phyloP scores from a whole-genome alignment of 2,113 vertebrate genomes.

The Chionis minor region DNA sequence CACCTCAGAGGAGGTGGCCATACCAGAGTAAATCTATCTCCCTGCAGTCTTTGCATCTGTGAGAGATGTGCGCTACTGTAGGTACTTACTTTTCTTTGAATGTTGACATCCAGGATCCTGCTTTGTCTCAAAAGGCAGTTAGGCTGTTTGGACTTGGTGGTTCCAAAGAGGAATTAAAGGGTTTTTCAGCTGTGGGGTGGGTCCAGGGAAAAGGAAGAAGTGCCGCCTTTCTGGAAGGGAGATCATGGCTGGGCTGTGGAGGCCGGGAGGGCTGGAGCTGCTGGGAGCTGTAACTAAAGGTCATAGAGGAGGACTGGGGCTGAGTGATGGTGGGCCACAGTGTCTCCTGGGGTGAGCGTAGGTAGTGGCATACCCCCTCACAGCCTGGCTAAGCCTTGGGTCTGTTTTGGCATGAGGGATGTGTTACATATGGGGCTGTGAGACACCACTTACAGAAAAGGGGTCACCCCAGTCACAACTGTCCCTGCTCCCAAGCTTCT shows the following conservation, averaged over 20 bases:
- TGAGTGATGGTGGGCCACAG: neutral
- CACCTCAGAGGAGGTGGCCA: fast-evolving
- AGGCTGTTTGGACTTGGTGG: neutral
- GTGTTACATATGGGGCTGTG: neutral
- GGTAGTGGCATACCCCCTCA: neutral
- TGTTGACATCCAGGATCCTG: neutral
- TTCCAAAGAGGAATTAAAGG: neutral
- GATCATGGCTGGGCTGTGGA: neutral
- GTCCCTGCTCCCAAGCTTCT: neutral
- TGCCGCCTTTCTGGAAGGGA: neutral
- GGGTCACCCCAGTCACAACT: neutral
- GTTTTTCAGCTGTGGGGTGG: neutral
- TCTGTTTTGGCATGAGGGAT: neutral
- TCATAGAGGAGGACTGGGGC: neutral
- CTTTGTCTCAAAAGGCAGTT: neutral
- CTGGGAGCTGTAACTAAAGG: neutral
- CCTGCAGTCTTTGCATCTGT: neutral
- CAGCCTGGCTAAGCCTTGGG: neutral
- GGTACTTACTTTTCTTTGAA: neutral
- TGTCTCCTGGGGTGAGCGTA: neutral
- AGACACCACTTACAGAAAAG: neutral
- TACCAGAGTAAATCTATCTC: neutral
- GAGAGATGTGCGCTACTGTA: neutral
- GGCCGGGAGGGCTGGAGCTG: neutral
- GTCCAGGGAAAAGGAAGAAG: neutral